These are phyloP conservation scores for Leptura quadrifasciata DNA, from an alignment of 2,888 invertebrate genomes.

Conservation along the genomic window DNA sequence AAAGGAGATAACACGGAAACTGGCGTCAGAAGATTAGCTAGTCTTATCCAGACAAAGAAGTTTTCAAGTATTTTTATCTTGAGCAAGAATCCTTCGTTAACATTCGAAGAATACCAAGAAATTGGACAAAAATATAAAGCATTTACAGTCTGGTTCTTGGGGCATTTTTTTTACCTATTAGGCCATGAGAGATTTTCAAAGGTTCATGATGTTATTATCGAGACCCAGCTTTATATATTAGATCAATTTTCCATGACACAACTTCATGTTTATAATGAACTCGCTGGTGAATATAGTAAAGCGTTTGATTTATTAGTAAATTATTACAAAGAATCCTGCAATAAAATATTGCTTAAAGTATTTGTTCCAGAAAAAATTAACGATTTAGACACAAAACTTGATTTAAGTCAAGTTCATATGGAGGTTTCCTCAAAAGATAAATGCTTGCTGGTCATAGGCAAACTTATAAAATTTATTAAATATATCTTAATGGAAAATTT, in stretches of 20 bases:
- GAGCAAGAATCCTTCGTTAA: slow-evolving; percentile 73
- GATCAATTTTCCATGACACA: slow-evolving; percentile 75
- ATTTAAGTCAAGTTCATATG: slow-evolving; percentile 65
- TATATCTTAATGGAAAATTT: slow-evolving; percentile 61
- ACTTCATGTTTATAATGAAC: slow-evolving; percentile 74
- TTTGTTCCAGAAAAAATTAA: slow-evolving; percentile 74
- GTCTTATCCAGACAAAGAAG: slow-evolving; percentile 78
- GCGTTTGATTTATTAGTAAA: slow-evolving; percentile 73
- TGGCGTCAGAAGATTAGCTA: slow-evolving; percentile 77
- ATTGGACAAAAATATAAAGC: slow-evolving; percentile 71
- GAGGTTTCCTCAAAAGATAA: slow-evolving; percentile 59
- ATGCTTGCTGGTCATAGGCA: slow-evolving; percentile 62
- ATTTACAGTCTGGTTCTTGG: slow-evolving; percentile 82
- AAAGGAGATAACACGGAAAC: slow-evolving; percentile 77
- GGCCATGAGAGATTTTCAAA: slow-evolving; percentile 76
- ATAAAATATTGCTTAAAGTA: slow-evolving; percentile 70
- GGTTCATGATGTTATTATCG: slow-evolving; percentile 75
- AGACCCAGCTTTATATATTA: slow-evolving; percentile 77
- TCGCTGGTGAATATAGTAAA: slow-evolving; percentile 75
- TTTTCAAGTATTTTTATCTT: slow-evolving; percentile 77
- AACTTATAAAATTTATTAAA: slow-evolving; percentile 64
- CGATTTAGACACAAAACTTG: slow-evolving; percentile 64
- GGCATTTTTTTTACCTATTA: slow-evolving; percentile 80
- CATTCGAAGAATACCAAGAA: slow-evolving; percentile 74
- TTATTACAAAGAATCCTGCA: slow-evolving; percentile 70